Evolutionary conservation across 1,140 invertebrate species (phyloP).

Genomic region (Neodiprion fabricii): DNA sequence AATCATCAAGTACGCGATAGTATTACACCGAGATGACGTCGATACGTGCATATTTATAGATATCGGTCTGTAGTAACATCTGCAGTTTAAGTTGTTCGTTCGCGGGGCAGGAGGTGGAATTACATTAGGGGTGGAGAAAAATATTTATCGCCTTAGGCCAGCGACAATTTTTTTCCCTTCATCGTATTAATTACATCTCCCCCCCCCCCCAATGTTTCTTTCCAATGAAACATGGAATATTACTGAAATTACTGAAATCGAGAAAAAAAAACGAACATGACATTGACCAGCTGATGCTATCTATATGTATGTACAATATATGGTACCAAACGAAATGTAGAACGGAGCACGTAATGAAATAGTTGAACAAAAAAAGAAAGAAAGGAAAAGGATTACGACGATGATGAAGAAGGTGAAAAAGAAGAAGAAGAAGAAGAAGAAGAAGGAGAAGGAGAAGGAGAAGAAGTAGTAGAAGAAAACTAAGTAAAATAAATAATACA

Average conservation of each 20-base stretch:
- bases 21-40: background rate
- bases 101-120: background rate
- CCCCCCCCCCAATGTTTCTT: no score
- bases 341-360: no score
- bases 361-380: no score
- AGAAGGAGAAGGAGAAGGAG: background rate
- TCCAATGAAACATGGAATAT: slow-evolving; percentile 32
- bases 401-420: background rate
- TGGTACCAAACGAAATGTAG: no score
- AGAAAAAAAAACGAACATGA: slow-evolving; percentile 6
- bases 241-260: slow-evolving; percentile 53
- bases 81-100: background rate
- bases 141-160: background rate
- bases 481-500: slow-evolving; percentile 65
- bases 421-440: background rate
- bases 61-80: background rate
- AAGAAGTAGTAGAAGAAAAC: background rate
- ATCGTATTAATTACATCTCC: no score
- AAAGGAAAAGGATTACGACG: background rate
- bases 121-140: background rate
- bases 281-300: background rate
- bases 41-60: background rate
- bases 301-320: no score
- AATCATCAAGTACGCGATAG: background rate
- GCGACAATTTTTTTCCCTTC: background rate